Evolutionary conservation across 2,888 invertebrate genomes (phyloP).

Genomic region (Pachycephus smyrnensis): DNA sequence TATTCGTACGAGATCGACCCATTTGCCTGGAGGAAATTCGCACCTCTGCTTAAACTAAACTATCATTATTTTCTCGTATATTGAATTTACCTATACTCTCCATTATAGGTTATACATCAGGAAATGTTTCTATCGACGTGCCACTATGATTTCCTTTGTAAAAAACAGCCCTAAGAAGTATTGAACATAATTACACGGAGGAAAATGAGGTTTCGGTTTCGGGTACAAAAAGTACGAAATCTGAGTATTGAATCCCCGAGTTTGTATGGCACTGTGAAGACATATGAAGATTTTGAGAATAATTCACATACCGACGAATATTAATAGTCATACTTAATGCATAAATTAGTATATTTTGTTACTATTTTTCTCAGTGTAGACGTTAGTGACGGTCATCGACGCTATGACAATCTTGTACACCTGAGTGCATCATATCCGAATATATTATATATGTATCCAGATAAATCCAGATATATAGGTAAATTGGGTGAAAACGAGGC

Average conservation of each 20-base stretch:
- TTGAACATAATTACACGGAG: background rate
- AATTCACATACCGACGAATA: too few relatives aligned
- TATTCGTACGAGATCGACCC: slow-evolving; percentile 1
- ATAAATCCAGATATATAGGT: background rate
- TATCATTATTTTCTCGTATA: background rate
- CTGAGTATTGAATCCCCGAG: too few relatives aligned
- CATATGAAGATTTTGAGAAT: too few relatives aligned
- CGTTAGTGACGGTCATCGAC: too few relatives aligned
- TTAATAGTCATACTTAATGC: too few relatives aligned
- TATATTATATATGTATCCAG: background rate
- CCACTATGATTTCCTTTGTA: background rate
- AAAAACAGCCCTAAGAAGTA: background rate
- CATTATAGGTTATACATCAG: background rate
- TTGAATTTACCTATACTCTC: background rate
- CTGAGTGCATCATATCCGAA: background rate
- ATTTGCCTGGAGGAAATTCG: background rate
- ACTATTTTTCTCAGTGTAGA: too few relatives aligned
- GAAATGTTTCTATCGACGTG: background rate
- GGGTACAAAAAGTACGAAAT: too few relatives aligned
- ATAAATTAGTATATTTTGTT: too few relatives aligned
- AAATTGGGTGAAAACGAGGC: background rate
- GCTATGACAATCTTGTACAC: too few relatives aligned
- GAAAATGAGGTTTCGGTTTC: too few relatives aligned
- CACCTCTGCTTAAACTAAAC: background rate
- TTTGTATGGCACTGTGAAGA: too few relatives aligned